phyloP scores from a whole-genome alignment of 1,140 invertebrate genomes.

The Drosophila persimilis region DNA sequence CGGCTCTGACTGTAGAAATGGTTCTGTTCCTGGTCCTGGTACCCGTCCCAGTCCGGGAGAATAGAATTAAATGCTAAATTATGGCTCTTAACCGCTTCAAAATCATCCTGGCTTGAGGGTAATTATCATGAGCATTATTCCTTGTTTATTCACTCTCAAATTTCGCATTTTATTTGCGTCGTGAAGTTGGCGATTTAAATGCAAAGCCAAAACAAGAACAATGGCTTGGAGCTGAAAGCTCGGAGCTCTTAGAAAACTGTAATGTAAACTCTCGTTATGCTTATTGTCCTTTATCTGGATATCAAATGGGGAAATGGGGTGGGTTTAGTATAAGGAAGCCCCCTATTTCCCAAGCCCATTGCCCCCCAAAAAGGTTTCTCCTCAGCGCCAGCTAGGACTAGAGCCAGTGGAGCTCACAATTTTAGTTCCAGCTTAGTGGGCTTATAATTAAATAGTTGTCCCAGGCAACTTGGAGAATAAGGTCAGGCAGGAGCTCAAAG shows the following conservation, averaged over 20 bases:
- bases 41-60: neutral
- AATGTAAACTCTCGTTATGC: constrained; percentile 17
- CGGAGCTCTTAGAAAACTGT: neutral
- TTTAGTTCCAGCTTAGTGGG: constrained; percentile 42
- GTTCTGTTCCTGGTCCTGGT: neutral
- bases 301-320: neutral
- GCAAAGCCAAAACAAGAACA: constrained; percentile 29
- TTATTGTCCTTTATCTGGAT: constrained; percentile 39
- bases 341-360: neutral
- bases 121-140: constrained; percentile 78
- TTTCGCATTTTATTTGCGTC: constrained; percentile 68
- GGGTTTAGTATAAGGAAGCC: constrained; percentile 15
- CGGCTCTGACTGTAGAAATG: constrained; percentile 3
- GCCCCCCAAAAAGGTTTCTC: constrained; percentile 30
- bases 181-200: constrained; percentile 58
- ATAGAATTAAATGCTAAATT: constrained; percentile 72
- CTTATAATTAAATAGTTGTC: constrained; percentile 68
- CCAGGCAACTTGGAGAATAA: constrained; percentile 37
- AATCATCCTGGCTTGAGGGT: constrained; percentile 68
- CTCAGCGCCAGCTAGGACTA: constrained; percentile 8
- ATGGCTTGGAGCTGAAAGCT: constrained; percentile 1
- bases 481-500: constrained; percentile 55
- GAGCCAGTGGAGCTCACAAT: constrained; percentile 39
- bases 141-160: constrained; percentile 79
- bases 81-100: constrained; percentile 66